Evolutionary conservation across 2,797 vertebrate species (phyloP), one percentile per base, ranked within the genome.

Genomic region (Threskiornis aethiopicus): DNA sequence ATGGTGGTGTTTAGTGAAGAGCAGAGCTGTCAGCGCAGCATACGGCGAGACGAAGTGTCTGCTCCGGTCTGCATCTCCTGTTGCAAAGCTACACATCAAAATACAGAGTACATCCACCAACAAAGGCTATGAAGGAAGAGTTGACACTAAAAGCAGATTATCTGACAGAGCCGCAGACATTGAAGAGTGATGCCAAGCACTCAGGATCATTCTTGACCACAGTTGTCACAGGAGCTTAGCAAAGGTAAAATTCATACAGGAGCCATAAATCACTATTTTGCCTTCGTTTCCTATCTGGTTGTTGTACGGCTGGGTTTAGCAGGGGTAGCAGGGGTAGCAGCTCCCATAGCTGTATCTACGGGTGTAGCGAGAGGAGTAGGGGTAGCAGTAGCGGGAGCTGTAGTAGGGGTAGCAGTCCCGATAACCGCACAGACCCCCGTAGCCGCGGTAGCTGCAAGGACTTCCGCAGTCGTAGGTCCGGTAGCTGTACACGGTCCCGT

Each of bases 41-140:
- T 6, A 5, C 0, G 1, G 52, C 4, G 4, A 16, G n/a, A 8
- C 0, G 1, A 35, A 28, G 31, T 1, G 0, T 17, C 70, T 13
- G 18, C 59, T 35, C 62, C 5, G 3, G 9, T 37, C n/a, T 17
- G 22, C 58, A 76, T 24, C 76, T 59, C 54, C 71, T 49, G 52
- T 26, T 6, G 24, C 16, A 13, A 46, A 62, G 16, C n/a, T 20
- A 29, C 29, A 3, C 72, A n/a, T 14, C 42, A 3, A 22, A 69
- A 37, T 18, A 52, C 20, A 6, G 8, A 6, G 21, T 1, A 33
- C 2, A 4, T 72, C 59, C 57, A 71, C 14, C 37, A 79, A 12
- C 2, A 67, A 29, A 67, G 10, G 13, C 31, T 8, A 6, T 1
- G 39, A 66, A 78, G 65, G 35, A 67, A n/a, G 37, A 64, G 57